phyloP scores from a whole-genome alignment of 2,797 vertebrate genomes.

The Urosaurus nigricauda region DNA sequence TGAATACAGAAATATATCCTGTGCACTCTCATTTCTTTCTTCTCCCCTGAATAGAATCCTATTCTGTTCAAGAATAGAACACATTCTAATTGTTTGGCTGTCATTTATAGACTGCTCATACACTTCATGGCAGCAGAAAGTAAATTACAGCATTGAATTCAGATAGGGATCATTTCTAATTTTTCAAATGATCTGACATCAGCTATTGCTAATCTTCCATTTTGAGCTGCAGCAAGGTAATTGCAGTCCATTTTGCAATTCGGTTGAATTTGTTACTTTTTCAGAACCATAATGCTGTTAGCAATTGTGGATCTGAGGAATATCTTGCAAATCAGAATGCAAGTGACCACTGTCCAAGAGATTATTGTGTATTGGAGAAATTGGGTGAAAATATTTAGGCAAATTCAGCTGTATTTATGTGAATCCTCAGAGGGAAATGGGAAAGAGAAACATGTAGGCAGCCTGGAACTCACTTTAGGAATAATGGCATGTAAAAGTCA shows the following conservation, averaged over 20 bases:
- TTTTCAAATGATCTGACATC: slow-evolving; percentile 61
- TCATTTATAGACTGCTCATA: slow-evolving; percentile 53
- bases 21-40: slow-evolving; percentile 27
- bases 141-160: slow-evolving; percentile 64
- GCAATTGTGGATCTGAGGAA: not conserved
- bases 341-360: not conserved
- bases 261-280: slow-evolving; percentile 34
- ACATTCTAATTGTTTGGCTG: slow-evolving; percentile 58
- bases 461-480: not conserved
- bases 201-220: slow-evolving; percentile 51
- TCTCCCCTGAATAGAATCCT: slow-evolving; percentile 52
- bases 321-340: not conserved
- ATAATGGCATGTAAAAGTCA: no score
- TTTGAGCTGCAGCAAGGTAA: slow-evolving; percentile 44
- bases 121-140: slow-evolving; percentile 57
- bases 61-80: slow-evolving; percentile 52
- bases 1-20: not conserved
- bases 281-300: slow-evolving; percentile 16
- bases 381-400: not conserved
- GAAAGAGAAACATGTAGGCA: not conserved
- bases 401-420: not conserved
- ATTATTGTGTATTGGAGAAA: slow-evolving; percentile 11
- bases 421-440: not conserved
- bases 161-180: slow-evolving; percentile 43
- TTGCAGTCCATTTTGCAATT: slow-evolving; percentile 50